Conservation (phyloP, 1,140 invertebrate genomes). For the Protaetia brevitarsis region DNA sequence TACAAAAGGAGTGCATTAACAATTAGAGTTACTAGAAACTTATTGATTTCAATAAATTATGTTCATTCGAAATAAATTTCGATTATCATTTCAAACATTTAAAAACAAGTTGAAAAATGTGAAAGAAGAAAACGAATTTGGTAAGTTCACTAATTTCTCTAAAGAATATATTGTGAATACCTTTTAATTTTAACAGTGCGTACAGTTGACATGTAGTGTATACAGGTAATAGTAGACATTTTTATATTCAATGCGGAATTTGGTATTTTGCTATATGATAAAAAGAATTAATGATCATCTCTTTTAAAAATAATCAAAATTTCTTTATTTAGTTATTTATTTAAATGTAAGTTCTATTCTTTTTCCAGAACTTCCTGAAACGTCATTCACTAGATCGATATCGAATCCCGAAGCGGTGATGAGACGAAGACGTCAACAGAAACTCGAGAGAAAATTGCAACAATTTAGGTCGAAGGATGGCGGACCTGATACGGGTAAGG, state of each 20-base stretch:
- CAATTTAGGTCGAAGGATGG: constrained; percentile 92
- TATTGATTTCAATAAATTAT: not conserved
- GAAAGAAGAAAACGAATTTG: not conserved
- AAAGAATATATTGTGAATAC: not conserved
- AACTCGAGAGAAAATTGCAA: constrained; percentile 93
- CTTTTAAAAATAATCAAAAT: no score
- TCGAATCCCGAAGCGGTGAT: constrained; percentile 99
- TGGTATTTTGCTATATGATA: no score
- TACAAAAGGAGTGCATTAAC: no score
- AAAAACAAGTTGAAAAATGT: constrained; percentile 20
- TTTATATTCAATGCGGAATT: no score
- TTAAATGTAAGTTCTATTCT: constrained; percentile 23
- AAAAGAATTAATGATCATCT: no score
- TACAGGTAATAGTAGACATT: no score
- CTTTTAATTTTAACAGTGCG: no score
- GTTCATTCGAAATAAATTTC: constrained; percentile 1
- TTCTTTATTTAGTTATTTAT: no score
- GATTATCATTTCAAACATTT: not conserved
- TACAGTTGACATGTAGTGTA: no score
- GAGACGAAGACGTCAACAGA: constrained; percentile 93
- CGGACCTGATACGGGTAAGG: constrained; percentile 75
- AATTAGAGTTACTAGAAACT: not conserved
- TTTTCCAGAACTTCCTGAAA: constrained; percentile 85
- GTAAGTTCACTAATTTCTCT: not conserved
- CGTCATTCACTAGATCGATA: constrained; percentile 96